These are phyloP conservation scores for Tetramorium parvispinum DNA, from an alignment of 1,140 invertebrate species.

Conservation along the genomic window DNA sequence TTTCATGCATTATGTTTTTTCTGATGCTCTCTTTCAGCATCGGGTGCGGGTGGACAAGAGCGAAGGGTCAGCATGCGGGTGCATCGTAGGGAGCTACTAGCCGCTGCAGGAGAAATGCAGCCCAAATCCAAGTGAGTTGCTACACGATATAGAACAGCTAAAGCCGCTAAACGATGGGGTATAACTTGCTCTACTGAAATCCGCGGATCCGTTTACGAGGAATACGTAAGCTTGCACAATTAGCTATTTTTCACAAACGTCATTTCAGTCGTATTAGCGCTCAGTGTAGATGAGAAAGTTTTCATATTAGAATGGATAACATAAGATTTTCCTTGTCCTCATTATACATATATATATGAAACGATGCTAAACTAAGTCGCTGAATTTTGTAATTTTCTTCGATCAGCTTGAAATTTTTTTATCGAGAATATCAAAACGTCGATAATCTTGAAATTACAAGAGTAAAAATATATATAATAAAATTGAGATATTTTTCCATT, in stretches of 20 bases:
- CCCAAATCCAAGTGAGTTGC: slow-evolving; percentile 85
- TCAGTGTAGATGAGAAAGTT: slow-evolving; percentile 1
- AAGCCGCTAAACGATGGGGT: slow-evolving; percentile 58
- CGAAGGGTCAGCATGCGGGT: slow-evolving; percentile 85
- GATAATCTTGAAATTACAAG: background rate
- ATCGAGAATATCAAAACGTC: background rate
- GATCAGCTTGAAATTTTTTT: background rate
- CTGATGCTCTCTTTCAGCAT: slow-evolving; percentile 80
- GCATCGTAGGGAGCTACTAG: slow-evolving; percentile 79
- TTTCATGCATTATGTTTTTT: slow-evolving; percentile 73
- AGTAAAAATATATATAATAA: background rate
- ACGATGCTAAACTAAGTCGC: slow-evolving; percentile 4
- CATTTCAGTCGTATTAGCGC: background rate
- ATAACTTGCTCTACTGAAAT: slow-evolving; percentile 67
- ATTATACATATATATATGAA: background rate
- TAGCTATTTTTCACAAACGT: background rate
- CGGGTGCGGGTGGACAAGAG: slow-evolving; percentile 82
- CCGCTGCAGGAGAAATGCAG: slow-evolving; percentile 80
- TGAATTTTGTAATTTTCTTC: slow-evolving; percentile 8
- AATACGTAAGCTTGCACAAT: slow-evolving; percentile 13
- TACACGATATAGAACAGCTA: slow-evolving; percentile 50
- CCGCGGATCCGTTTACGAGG: background rate
- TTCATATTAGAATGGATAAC: background rate
- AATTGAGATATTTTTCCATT: background rate
- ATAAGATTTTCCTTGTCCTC: background rate